Evolutionary conservation across 2,888 invertebrate species (phyloP).

Genomic region (Congeria kusceri): DNA sequence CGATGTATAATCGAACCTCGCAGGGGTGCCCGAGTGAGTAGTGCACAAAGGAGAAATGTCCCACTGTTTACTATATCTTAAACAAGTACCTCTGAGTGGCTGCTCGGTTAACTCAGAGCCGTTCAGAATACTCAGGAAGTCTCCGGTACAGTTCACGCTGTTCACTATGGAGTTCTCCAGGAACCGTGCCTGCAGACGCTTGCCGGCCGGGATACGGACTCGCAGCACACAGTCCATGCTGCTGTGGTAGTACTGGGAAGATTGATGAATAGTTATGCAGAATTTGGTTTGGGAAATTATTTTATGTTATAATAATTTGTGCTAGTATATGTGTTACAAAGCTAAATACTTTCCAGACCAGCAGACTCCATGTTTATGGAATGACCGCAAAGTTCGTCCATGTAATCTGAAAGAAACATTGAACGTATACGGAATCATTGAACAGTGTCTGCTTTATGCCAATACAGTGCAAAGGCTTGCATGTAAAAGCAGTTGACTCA

Average conservation of each 20-base stretch:
- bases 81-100: background rate
- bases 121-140: slow-evolving; percentile 44
- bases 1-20: no score
- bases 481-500: no score
- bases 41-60: no score
- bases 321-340: no score
- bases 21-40: no score
- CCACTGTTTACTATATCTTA: no score
- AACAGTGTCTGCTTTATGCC: no score
- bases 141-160: slow-evolving; percentile 26
- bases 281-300: no score
- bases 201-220: slow-evolving; percentile 35
- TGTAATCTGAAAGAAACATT: slow-evolving; percentile 34
- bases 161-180: slow-evolving; percentile 23
- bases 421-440: no score
- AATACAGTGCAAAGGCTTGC: no score
- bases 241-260: slow-evolving; percentile 23
- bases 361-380: slow-evolving; percentile 36
- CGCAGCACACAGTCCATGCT: slow-evolving; percentile 51
- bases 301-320: no score
- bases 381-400: slow-evolving; percentile 46
- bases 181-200: slow-evolving; percentile 40
- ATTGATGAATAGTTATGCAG: no score
- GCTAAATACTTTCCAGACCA: slow-evolving; percentile 34
- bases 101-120: slow-evolving; percentile 20